Conservation (phyloP, 2,888 invertebrate species). For the Cyclophora punctaria region DNA sequence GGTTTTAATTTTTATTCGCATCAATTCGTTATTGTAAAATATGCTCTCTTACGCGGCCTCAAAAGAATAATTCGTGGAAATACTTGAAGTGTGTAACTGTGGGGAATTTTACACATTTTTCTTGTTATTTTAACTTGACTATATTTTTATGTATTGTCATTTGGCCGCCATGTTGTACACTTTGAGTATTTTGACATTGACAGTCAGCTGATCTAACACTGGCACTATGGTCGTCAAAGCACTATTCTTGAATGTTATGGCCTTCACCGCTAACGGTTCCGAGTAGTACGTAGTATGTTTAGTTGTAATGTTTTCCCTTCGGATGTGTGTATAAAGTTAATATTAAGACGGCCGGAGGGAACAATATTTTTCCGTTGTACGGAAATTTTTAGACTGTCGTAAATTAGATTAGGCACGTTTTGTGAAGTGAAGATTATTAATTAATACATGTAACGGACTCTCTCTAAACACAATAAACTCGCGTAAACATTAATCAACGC, state of each 20-base stretch:
- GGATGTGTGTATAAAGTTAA: slow-evolving; percentile 56
- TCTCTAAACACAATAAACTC: slow-evolving; percentile 22
- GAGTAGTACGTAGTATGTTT: slow-evolving; percentile 49
- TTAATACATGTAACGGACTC: slow-evolving; percentile 37
- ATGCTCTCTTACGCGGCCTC: too few species aligned
- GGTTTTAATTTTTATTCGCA: too few species aligned
- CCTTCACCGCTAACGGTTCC: slow-evolving; percentile 65
- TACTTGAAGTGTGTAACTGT: too few species aligned
- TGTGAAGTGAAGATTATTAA: slow-evolving; percentile 51
- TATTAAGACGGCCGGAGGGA: slow-evolving; percentile 56
- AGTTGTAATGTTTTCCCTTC: slow-evolving; percentile 49
- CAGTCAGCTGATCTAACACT: too few species aligned
- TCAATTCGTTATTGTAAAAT: too few species aligned
- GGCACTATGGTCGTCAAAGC: too few species aligned
- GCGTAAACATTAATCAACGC: slow-evolving; percentile 17
- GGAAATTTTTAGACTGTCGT: slow-evolving; percentile 72
- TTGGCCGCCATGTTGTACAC: too few species aligned
- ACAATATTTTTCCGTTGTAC: slow-evolving; percentile 70
- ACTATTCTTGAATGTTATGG: slow-evolving; percentile 27
- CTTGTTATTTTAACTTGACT: too few species aligned
- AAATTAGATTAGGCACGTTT: slow-evolving; percentile 63
- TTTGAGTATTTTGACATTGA: too few species aligned
- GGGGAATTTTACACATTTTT: too few species aligned
- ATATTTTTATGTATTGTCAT: too few species aligned
- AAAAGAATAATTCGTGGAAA: too few species aligned